These are phyloP conservation scores for Enteromius afrohamiltoni DNA, from an alignment of 2,797 vertebrate species.

Conservation along the genomic window DNA sequence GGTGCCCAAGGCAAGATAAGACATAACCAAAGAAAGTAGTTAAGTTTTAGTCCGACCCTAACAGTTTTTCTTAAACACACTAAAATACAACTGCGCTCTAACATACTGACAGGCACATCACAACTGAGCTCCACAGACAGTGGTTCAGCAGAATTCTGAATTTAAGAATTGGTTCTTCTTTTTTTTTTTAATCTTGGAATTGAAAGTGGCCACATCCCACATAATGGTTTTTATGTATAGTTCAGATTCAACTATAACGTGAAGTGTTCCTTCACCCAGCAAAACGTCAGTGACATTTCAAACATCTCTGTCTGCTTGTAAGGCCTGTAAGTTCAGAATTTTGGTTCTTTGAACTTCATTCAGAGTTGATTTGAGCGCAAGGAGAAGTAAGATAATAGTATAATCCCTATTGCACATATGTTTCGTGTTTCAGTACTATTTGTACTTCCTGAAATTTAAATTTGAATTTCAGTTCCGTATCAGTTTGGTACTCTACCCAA, in stretches of 20 bases:
- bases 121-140: not conserved
- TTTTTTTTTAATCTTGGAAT: not conserved
- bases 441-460: not conserved
- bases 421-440: not conserved
- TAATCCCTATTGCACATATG: not conserved
- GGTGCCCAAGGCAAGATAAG: constrained; percentile 1
- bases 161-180: not conserved
- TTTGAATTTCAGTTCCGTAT: not conserved
- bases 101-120: too few relatives aligned
- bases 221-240: too few relatives aligned
- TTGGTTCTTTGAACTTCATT: not conserved
- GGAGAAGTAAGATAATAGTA: not conserved
- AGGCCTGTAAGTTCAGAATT: not conserved
- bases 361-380: not conserved
- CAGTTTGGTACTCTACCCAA: not conserved
- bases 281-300: not conserved
- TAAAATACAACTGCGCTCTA: not conserved
- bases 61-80: not conserved
- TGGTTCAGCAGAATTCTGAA: not conserved
- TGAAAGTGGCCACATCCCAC: not conserved
- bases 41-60: not conserved
- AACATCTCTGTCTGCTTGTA: not conserved
- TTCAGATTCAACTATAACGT: too few relatives aligned
- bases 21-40: constrained; percentile 9
- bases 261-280: not conserved